Evolutionary conservation across 2,888 invertebrate genomes (phyloP).

Genomic region (Helicoverpa assulta): DNA sequence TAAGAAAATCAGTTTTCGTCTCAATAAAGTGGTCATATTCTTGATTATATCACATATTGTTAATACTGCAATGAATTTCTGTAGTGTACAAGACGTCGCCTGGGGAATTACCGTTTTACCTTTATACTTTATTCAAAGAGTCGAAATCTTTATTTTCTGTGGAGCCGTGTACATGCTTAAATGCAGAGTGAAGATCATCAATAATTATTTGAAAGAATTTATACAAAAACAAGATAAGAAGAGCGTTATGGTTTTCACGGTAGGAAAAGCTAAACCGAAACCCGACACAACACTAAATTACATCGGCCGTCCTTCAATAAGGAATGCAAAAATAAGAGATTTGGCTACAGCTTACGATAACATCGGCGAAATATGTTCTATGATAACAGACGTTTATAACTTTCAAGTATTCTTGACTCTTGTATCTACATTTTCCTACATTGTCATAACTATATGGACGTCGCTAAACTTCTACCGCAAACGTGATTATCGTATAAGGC

Average conservation of each 20-base stretch:
- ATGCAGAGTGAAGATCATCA: conserved; percentile 70
- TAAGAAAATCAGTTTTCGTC: conserved; percentile 55
- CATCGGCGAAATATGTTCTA: conserved; percentile 71
- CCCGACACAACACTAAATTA: conserved; percentile 62
- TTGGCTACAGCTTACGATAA: conserved; percentile 73
- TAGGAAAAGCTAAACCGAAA: conserved; percentile 58
- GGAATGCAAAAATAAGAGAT: conserved; percentile 72
- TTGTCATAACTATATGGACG: conserved; percentile 76
- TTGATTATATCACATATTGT: conserved; percentile 58
- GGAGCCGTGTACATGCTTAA: conserved; percentile 69
- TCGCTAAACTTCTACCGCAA: conserved; percentile 70
- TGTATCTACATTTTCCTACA: conserved; percentile 73
- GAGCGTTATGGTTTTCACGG: conserved; percentile 63
- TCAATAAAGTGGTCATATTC: conserved; percentile 54
- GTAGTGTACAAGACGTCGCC: conserved; percentile 38
- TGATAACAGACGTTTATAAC: conserved; percentile 76
- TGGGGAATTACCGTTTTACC: conserved; percentile 56
- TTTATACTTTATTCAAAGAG: conserved; percentile 68
- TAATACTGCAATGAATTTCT: conserved; percentile 56
- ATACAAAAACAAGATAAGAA: conserved; percentile 64
- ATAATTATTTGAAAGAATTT: conserved; percentile 70
- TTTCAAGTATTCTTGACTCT: conserved; percentile 78
- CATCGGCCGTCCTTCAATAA: conserved; percentile 66
- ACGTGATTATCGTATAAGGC: conserved; percentile 45
- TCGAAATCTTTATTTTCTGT: conserved; percentile 73